Evolutionary conservation across 2,113 vertebrate species (phyloP).

Genomic region (Sardina pilchardus): DNA sequence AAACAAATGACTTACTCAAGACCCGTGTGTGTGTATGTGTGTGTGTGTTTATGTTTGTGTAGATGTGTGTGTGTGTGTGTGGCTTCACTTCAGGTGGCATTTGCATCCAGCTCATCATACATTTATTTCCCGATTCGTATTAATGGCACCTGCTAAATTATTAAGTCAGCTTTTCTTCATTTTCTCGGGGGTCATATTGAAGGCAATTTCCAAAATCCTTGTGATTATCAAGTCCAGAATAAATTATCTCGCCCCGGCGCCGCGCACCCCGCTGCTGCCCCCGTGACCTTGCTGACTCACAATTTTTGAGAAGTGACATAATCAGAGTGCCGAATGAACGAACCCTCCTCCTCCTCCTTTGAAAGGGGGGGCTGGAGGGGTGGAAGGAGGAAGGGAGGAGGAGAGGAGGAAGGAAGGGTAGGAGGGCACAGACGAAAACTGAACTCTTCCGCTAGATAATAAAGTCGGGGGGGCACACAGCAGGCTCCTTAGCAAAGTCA

Average conservation of each 20-base stretch:
- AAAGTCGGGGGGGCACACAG: background rate
- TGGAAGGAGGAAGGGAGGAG: background rate
- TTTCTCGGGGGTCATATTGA: conserved; percentile 61
- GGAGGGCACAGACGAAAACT: background rate
- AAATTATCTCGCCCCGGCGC: conserved; percentile 52
- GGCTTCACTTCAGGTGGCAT: conserved; percentile 33
- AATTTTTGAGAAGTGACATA: conserved; percentile 59
- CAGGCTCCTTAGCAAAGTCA: background rate
- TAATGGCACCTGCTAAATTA: conserved; percentile 68
- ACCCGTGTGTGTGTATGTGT: conserved; percentile 1
- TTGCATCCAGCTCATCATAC: conserved; percentile 60
- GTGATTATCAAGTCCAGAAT: conserved; percentile 65
- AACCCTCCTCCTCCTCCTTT: background rate
- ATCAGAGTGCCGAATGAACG: conserved; percentile 29
- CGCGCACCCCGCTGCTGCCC: conserved; percentile 48
- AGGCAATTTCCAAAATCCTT: conserved; percentile 59
- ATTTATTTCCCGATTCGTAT: conserved; percentile 66
- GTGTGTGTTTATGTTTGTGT: background rate
- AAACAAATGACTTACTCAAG: background rate
- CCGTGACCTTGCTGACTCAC: conserved; percentile 65
- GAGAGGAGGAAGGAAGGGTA: too few species aligned
- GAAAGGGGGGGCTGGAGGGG: background rate
- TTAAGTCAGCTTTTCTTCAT: conserved; percentile 62
- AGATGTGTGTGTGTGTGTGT: background rate
- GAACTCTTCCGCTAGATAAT: background rate